Percentiles rank a stretch among this genome's conserved stretches.
phyloP scores from a whole-genome alignment of 2,888 invertebrate genomes.

The Pedicia rivosa region DNA sequence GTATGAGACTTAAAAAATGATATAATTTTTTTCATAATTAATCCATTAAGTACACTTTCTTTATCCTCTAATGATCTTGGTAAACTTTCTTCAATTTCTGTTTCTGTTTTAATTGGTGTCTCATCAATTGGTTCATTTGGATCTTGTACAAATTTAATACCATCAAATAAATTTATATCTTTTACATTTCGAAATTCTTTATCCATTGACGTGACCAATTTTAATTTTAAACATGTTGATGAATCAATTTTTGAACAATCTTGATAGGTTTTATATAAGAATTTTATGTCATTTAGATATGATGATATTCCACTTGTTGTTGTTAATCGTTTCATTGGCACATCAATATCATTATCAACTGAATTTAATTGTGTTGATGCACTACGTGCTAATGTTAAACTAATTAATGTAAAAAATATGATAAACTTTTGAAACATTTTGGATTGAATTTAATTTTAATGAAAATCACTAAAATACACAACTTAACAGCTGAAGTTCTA shows the following conservation, averaged over 20 bases:
- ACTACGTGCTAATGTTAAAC: constrained; percentile 8
- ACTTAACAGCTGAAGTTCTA: too few relatives aligned
- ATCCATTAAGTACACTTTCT: constrained; percentile 51
- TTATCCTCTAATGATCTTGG: constrained; percentile 58
- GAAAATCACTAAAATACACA: not conserved
- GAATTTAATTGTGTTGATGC: constrained; percentile 4
- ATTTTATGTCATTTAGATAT: constrained; percentile 48
- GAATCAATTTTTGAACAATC: constrained; percentile 57
- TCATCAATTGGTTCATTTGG: not conserved
- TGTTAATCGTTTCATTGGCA: too few relatives aligned
- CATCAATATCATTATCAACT: constrained; percentile 3
- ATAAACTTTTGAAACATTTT: constrained; percentile 9
- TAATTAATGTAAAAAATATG: constrained; percentile 7
- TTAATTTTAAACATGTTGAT: constrained; percentile 60
- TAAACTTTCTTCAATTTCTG: constrained; percentile 51
- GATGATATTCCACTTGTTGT: not conserved
- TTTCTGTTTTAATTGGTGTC: constrained; percentile 33
- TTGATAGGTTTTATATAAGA: constrained; percentile 64
- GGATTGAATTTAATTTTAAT: not conserved
- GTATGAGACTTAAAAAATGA: constrained; percentile 65
- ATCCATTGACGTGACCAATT: constrained; percentile 60
- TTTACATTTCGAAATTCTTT: constrained; percentile 45
- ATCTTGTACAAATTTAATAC: constrained; percentile 58
- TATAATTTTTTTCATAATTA: constrained; percentile 58
- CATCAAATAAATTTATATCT: constrained; percentile 51